phyloP scores from a whole-genome alignment of 2,113 vertebrate genomes.

The Embiotoca jacksoni region DNA sequence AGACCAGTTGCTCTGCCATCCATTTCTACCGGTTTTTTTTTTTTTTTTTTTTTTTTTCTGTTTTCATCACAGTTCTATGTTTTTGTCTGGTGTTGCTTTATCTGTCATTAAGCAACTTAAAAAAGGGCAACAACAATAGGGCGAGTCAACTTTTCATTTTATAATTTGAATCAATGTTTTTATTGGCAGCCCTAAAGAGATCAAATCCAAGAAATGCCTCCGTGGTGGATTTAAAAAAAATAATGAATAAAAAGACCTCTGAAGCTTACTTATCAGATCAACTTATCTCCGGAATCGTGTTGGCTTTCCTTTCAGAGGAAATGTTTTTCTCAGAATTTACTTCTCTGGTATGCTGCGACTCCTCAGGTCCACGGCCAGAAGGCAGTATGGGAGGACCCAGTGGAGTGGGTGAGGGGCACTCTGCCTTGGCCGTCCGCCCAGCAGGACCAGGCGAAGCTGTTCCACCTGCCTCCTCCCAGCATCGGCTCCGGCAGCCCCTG shows the following conservation, averaged over 20 bases:
- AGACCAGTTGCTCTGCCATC: background rate
- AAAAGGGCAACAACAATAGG: background rate
- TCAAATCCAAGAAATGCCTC: background rate
- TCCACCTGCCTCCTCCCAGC: constrained; percentile 94
- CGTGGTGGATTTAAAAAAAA: background rate
- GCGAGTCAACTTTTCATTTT: background rate
- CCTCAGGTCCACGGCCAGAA: constrained; percentile 94
- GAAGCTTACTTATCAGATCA: background rate
- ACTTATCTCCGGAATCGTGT: no score
- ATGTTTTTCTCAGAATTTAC: constrained; percentile 21
- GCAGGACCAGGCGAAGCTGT: constrained; percentile 96
- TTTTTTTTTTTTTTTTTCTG: background rate
- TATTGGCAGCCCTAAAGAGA: no score
- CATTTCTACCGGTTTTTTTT: background rate
- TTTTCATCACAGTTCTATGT: background rate
- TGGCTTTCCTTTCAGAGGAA: constrained; percentile 27
- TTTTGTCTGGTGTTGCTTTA: no score
- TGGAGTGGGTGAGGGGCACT: constrained; percentile 97
- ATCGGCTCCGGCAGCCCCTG: constrained; percentile 88
- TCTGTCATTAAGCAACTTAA: background rate
- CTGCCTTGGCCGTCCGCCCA: constrained; percentile 97
- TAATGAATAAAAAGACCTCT: no score
- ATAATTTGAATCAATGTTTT: background rate
- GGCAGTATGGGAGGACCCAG: constrained; percentile 97
- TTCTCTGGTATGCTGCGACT: constrained; percentile 37